Base-by-base conservation (phyloP, 1,140 invertebrate species). In the Zaprionus inermis region DNA sequence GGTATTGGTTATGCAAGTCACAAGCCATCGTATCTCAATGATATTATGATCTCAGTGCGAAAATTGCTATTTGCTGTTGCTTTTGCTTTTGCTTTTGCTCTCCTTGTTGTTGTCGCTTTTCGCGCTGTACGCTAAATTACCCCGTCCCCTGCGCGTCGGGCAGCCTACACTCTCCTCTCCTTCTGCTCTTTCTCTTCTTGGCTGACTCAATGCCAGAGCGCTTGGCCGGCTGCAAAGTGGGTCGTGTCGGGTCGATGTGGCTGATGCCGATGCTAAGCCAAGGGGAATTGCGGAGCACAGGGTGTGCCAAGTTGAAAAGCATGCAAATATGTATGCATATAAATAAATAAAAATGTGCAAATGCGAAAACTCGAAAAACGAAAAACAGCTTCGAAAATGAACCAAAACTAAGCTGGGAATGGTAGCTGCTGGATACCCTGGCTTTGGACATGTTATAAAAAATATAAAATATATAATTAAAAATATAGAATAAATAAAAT, bases 301-400 rank as follows among this genome's bases (percentile, higher is more conserved):
- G 82, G 82, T 82, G 76, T 74, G 79, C 79, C 83, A 79, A 88
- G 76, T 88, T 66, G 83, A 82, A 88, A 79, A 82, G 76, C 82
- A 82, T 86, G 82, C 76, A 86, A 88, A 86, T 86, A 85, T 86
- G 78, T 88, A 79, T 86, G 82, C 83, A 86, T 86, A 88, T 88
- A 86, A 86, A 86, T 86, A 86, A 86, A 88, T 83, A 83, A 86
- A 86, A 86, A 86, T 86, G 82, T 83, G 83, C 79, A 86, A 88
- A 73, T 73, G 71, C 79, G 72, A 88, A 71, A 75, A 70, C 54
- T 70, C 18, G 32, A 86, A 81, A 83, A 86, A 75, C 66, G 74
- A 65, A 72, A 72, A 72, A 57, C 58, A 65, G 22, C 38, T 38
- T 22, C 57, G 38, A 68, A 67, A 49, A 58, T 68, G 51, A 46